phyloP scores from a whole-genome alignment of 1,140 invertebrate species.

The Physella acuta region DNA sequence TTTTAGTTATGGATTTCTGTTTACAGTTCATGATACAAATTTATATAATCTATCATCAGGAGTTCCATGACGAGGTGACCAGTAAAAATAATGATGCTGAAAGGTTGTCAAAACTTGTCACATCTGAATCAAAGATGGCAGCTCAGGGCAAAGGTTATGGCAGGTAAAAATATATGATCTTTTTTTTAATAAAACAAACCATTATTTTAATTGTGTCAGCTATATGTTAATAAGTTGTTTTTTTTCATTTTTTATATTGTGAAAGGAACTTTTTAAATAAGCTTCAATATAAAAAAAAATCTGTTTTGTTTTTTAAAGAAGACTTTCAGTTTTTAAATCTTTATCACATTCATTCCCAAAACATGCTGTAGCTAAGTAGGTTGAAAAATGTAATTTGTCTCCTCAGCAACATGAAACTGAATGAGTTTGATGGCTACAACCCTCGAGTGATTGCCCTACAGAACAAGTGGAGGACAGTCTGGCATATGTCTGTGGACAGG shows the following conservation, averaged over 20 bases:
- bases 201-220: too few species aligned
- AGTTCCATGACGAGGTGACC: conserved; percentile 57
- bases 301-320: too few species aligned
- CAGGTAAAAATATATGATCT: too few species aligned
- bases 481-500: conserved; percentile 93
- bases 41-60: conserved; percentile 32
- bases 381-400: background rate
- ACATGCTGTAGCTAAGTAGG: too few species aligned
- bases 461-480: conserved; percentile 95
- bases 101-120: conserved; percentile 50
- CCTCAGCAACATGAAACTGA: conserved; percentile 51
- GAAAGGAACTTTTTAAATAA: too few species aligned
- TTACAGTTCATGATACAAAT: background rate
- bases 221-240: too few species aligned
- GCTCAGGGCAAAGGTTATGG: conserved; percentile 42
- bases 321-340: too few species aligned
- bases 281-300: too few species aligned
- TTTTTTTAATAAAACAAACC: too few species aligned
- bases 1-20: too few species aligned
- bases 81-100: conserved; percentile 56
- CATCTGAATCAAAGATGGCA: conserved; percentile 41
- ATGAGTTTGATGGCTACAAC: conserved; percentile 54
- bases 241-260: too few species aligned
- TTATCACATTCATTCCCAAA: too few species aligned
- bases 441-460: conserved; percentile 76